Evolutionary conservation across 2,888 invertebrate species (phyloP).

Genomic region (Steromphala cineraria): DNA sequence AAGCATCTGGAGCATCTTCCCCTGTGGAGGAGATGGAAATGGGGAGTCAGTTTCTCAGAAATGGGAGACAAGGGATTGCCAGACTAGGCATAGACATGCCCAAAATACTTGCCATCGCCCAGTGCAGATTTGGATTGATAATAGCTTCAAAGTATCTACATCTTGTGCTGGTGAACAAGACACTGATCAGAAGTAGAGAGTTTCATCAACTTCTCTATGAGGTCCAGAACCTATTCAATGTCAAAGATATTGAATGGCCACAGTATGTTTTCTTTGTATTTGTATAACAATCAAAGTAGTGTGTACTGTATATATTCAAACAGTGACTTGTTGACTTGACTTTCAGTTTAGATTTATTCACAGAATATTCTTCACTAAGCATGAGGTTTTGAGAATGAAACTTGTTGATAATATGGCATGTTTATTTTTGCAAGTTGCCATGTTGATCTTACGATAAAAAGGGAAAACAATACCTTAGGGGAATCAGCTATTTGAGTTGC

Average conservation of each 20-base stretch:
- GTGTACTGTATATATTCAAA: no score
- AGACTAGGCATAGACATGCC: constrained; percentile 32
- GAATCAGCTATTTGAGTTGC: no score
- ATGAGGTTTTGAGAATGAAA: no score
- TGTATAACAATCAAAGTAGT: no score
- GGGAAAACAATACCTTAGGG: no score
- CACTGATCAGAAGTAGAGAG: not conserved
- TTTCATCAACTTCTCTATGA: constrained; percentile 41
- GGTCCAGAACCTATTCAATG: constrained; percentile 43
- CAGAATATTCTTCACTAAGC: no score
- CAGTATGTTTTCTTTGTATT: constrained; percentile 32
- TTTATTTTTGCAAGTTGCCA: no score
- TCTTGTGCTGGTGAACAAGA: constrained; percentile 32
- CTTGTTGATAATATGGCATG: no score
- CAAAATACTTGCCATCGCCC: constrained; percentile 49
- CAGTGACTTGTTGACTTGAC: no score
- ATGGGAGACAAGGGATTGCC: constrained; percentile 28
- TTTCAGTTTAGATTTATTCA: no score
- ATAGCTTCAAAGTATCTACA: constrained; percentile 48
- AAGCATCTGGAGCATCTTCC: not conserved
- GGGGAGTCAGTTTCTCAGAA: constrained; percentile 35
- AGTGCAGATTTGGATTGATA: constrained; percentile 48
- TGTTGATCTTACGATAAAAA: no score
- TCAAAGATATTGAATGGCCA: constrained; percentile 41
- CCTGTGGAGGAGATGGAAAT: constrained; percentile 12